Base-by-base conservation (phyloP, 1,140 invertebrate genomes). In the Drosophila ficusphila region DNA sequence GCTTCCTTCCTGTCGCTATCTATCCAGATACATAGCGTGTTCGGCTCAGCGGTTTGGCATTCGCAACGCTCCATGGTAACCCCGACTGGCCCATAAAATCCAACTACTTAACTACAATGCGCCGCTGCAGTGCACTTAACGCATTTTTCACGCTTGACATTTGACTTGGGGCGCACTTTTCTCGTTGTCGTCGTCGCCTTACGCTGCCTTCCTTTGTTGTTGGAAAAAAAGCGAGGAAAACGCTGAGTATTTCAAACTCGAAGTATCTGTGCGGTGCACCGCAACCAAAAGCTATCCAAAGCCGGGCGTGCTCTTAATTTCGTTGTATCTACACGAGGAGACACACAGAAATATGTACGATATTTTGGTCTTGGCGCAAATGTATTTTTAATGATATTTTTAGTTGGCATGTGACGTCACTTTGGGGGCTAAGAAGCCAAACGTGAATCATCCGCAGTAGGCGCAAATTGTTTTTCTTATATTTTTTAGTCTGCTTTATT, bases 141-240 rank as follows among this genome's bases (percentile, higher is more conserved):
- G 85, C 85, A 89, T 89, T 89, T 89, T 89, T 89, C 85, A 89
- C 86, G 85, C 85, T 89, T 89, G 85, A 89, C 85, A 89, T 89
- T 89, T 89, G 85, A 89, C 85, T 89, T 70, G 85, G 67, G 85
- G 79, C 85, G 85, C 85, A 85, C 79, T 89, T 83, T 89, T 83
- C 62, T 73, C 58, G 69, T 77, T 42, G 46, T 74, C 62, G 54
- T 65, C 39, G 18, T 34, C 41, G 68, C 31, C 65, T 62, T 29
- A 53, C 51, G 49, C 31, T 67, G 51, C 31, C 56, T 51, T 19
- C 68, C 46, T 42, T 62, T 56, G 47, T 33, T 44, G 21, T 36
- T 60, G 53, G 56, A 25, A 16, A 53, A 23, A n/a, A n/a, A n/a
- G 23, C 34, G 16, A 38, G 21, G 57, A 54, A 60, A 23, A 27